Conservation (phyloP, 92 coral and sea anemone genomes). For the Nematostella vectensis region DNA sequence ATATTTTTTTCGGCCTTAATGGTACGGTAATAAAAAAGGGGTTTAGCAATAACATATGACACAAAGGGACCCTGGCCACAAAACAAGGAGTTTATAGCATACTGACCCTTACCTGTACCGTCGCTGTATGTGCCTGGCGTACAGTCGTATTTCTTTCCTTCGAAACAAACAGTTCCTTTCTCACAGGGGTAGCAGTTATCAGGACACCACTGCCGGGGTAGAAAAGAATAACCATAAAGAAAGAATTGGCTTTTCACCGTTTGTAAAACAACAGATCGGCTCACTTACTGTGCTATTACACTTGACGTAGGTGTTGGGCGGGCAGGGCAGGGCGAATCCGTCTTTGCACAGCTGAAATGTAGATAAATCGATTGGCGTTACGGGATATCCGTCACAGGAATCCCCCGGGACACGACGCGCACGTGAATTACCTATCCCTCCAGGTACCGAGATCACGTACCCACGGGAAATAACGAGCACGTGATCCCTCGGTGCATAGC, state of each 20-base stretch:
- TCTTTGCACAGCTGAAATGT: constrained; percentile 90
- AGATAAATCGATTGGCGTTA: no score
- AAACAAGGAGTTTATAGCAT: no score
- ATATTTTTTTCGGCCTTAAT: no score
- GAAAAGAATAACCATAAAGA: not conserved
- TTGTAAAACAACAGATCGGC: not conserved
- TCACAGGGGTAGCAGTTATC: constrained; percentile 81
- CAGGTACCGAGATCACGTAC: no score
- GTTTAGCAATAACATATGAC: no score
- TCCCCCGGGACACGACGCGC: no score
- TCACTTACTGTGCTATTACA: constrained; percentile 85
- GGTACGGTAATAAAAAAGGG: no score
- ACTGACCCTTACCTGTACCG: constrained; percentile 79
- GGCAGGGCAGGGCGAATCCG: constrained; percentile 81
- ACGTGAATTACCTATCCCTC: no score
- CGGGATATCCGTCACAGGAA: no score
- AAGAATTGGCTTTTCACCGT: not conserved
- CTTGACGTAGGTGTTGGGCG: constrained; percentile 76
- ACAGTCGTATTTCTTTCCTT: constrained; percentile 78
- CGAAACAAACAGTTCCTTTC: constrained; percentile 85
- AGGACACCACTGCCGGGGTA: constrained; percentile 94
- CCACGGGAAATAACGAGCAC: no score
- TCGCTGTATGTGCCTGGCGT: constrained; percentile 88
- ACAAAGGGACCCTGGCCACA: no score
- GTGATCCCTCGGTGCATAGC: no score